Evolutionary conservation across 1,140 invertebrate species (phyloP), one percentile per base, ranked within the genome.

Genomic region (Oedothorax gibbosus): DNA sequence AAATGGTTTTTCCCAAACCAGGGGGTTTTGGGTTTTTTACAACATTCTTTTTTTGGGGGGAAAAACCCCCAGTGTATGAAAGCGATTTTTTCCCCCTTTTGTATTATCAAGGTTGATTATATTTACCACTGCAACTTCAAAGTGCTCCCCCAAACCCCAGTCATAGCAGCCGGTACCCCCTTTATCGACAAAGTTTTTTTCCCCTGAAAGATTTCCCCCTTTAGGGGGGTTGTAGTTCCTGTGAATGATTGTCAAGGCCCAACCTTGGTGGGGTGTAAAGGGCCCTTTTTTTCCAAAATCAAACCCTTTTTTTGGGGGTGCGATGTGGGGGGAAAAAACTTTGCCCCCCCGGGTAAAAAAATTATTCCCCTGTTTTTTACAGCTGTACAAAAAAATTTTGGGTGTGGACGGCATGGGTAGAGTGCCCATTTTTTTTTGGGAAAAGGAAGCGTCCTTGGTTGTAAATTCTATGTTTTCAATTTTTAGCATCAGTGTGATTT

Each of bases 401-500:
- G 71, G 72, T n/a, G 2, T 65, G 82, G 72, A 85, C 60, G 4
- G 66, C 10, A 83, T 72, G 68, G 80, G 51, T 50, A 11, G 3
- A 5, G 21, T 4, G 10, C 11, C 54, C 4, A 8, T 5, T 2
- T 9, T 6, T 20, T 35, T 7, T 20, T n/a, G 49, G 4, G 10
- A n/a, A n/a, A 6, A 1, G 15, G 71, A 7, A 73, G 53, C 57
- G 3, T 20, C 18, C 15, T n/a, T 84, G 9, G 10, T 65, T 3
- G 86, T 86, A 3, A 86, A 77, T 11, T 80, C 86, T 0, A 85
- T 89, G 86, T 86, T 88, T 56, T 50, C 81, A 0, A 75, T n/a
- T n/a, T n/a, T n/a, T 87, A 4, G 80, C 75, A 0, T 53, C 83
- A 14, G 62, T 90, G 84, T 0, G 87, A 90, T 64, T 87, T 91